Percentiles rank a stretch among this genome's conserved stretches.
Evolutionary conservation across 2,888 invertebrate genomes (phyloP).

Genomic region (Tridacna gigas): DNA sequence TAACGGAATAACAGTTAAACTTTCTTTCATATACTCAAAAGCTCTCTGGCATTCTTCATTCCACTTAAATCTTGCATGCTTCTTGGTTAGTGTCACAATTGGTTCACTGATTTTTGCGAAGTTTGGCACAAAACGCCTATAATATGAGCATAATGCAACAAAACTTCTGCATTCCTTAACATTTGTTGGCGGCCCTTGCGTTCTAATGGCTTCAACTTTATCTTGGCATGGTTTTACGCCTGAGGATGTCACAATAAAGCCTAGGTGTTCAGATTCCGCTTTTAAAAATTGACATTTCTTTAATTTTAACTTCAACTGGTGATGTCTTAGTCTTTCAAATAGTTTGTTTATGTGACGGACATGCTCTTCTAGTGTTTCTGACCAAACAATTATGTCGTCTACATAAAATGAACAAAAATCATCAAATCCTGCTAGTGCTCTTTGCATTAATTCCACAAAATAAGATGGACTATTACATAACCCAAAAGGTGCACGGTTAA

Average conservation of each 20-base stretch:
- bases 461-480: slow-evolving; percentile 4
- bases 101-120: not conserved
- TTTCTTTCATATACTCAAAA: slow-evolving; percentile 4
- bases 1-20: not conserved
- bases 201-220: slow-evolving; percentile 16
- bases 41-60: slow-evolving; percentile 6
- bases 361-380: slow-evolving; percentile 12
- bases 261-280: slow-evolving; percentile 12
- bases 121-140: slow-evolving; percentile 6
- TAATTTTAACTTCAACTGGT: slow-evolving; percentile 14
- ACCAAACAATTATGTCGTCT: slow-evolving; percentile 14
- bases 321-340: slow-evolving; percentile 3
- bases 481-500: slow-evolving; percentile 9
- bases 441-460: slow-evolving; percentile 24
- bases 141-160: not conserved
- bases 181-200: not conserved
- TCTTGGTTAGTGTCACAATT: not conserved
- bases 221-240: slow-evolving; percentile 9
- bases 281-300: slow-evolving; percentile 19
- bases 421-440: slow-evolving; percentile 15
- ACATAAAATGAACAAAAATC: slow-evolving; percentile 16
- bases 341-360: not conserved
- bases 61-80: not conserved
- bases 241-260: not conserved
- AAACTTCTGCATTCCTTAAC: not conserved